A percentile compares a stretch with the other conserved stretches of the same genome.
These are phyloP conservation scores for Erpobdella octoculata DNA, from an alignment of 2,888 invertebrate genomes.

Conservation along the genomic window DNA sequence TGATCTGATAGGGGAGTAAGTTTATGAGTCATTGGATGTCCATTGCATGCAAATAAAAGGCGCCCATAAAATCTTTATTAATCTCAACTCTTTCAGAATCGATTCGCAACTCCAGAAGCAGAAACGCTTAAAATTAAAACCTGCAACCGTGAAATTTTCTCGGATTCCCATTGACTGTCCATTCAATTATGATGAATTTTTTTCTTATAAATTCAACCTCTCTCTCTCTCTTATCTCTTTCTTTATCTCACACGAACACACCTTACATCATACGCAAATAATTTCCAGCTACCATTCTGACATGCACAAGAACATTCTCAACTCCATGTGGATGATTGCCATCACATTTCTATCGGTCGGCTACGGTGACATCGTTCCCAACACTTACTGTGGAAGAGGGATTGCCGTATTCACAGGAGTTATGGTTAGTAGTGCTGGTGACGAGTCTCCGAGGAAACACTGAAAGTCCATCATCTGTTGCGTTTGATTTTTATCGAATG, in stretches of 20 bases:
- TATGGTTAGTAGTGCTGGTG: too few relatives aligned
- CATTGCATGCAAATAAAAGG: too few relatives aligned
- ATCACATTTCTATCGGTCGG: slow-evolving; percentile 99
- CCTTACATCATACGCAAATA: neutral
- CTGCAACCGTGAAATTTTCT: neutral
- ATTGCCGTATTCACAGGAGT: slow-evolving; percentile 98
- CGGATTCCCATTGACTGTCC: neutral
- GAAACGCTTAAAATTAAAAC: neutral
- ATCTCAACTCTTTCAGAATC: too few relatives aligned
- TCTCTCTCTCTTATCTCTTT: too few relatives aligned
- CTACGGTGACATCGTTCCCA: slow-evolving; percentile 97
- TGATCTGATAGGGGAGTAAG: too few relatives aligned
- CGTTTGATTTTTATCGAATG: too few relatives aligned
- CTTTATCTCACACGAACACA: neutral
- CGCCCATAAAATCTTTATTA: too few relatives aligned
- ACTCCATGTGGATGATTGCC: slow-evolving; percentile 99
- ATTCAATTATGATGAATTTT: neutral
- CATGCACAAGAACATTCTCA: slow-evolving; percentile 89
- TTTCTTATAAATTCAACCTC: neutral
- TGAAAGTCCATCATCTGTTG: too few relatives aligned
- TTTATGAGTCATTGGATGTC: too few relatives aligned
- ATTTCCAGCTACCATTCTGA: slow-evolving; percentile 83
- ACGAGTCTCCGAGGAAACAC: too few relatives aligned
- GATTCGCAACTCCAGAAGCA: too few relatives aligned
- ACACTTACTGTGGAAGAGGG: slow-evolving; percentile 98